phyloP scores from a whole-genome alignment of 2,888 invertebrate species.

The Brachynemurus nebulosus region DNA sequence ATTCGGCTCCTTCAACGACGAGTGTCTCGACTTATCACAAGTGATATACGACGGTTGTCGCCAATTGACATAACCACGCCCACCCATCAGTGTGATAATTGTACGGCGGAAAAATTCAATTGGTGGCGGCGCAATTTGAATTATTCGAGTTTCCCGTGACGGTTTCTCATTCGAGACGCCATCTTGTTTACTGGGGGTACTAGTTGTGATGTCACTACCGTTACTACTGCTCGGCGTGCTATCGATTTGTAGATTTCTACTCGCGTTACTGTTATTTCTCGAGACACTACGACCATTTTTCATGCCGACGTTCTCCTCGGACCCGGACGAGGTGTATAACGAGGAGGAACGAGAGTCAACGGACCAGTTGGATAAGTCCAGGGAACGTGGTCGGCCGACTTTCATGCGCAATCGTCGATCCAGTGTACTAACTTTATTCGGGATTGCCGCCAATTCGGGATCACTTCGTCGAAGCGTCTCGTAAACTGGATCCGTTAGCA shows the following conservation, averaged over 20 bases:
- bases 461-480: slow-evolving; percentile 68
- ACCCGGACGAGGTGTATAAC: slow-evolving; percentile 71
- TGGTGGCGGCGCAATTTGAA: slow-evolving; percentile 20
- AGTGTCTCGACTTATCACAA: slow-evolving; percentile 34
- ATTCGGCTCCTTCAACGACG: slow-evolving; percentile 51
- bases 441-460: slow-evolving; percentile 71
- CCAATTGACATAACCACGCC: slow-evolving; percentile 79
- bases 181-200: slow-evolving; percentile 20
- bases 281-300: slow-evolving; percentile 50
- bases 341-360: slow-evolving; percentile 74
- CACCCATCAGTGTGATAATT: slow-evolving; percentile 75
- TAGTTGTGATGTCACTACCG: slow-evolving; percentile 17
- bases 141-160: slow-evolving; percentile 18
- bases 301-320: slow-evolving; percentile 68
- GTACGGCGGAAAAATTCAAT: slow-evolving; percentile 48
- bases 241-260: slow-evolving; percentile 39
- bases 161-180: slow-evolving; percentile 24
- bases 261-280: slow-evolving; percentile 61
- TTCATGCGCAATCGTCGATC: slow-evolving; percentile 71
- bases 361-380: slow-evolving; percentile 79
- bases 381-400: slow-evolving; percentile 63
- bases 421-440: slow-evolving; percentile 67
- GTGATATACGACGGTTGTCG: slow-evolving; percentile 53
- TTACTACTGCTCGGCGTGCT: slow-evolving; percentile 26
- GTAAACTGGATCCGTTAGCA: slow-evolving; percentile 54